A percentile compares a stretch with the other conserved stretches of the same genome.
Conservation (phyloP, 2,113 vertebrate species). For the Hippocampus comes region DNA sequence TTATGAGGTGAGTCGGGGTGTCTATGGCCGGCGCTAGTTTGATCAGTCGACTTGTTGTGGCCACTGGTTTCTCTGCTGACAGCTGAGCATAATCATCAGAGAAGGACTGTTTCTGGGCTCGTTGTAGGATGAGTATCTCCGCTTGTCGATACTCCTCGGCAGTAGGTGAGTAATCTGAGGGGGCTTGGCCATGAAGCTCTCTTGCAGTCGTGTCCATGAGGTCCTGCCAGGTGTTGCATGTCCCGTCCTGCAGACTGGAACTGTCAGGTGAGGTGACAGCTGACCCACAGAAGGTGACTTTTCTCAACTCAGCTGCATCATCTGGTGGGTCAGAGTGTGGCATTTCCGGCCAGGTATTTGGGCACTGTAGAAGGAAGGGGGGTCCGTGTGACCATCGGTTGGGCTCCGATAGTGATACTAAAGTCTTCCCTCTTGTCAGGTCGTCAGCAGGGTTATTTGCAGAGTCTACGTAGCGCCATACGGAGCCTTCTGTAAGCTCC, state of each 20-base stretch:
- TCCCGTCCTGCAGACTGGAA: neutral
- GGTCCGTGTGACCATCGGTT: conserved; percentile 25
- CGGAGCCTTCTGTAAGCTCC: conserved; percentile 8
- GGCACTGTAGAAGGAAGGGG: conserved; percentile 7
- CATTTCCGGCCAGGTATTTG: conserved; percentile 11
- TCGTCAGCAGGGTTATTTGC: conserved; percentile 16
- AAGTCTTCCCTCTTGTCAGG: conserved; percentile 11
- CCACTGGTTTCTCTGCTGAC: neutral
- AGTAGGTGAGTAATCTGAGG: neutral
- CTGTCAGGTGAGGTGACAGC: neutral
- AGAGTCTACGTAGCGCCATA: conserved; percentile 29
- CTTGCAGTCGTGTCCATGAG: conserved; percentile 8
- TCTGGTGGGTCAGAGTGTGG: neutral
- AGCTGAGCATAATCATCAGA: conserved; percentile 4
- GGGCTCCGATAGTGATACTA: neutral
- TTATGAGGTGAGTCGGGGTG: neutral
- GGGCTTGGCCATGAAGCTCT: neutral
- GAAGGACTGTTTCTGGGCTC: conserved; percentile 9
- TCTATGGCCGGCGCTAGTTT: neutral
- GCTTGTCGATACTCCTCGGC: conserved; percentile 10
- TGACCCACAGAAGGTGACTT: conserved; percentile 5
- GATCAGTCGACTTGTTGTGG: neutral
- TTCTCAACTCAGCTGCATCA: conserved; percentile 13
- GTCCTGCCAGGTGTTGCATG: conserved; percentile 14
- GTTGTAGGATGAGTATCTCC: neutral